Conservation (phyloP, 1,140 invertebrate species). For the Marisa cornuarietis region DNA sequence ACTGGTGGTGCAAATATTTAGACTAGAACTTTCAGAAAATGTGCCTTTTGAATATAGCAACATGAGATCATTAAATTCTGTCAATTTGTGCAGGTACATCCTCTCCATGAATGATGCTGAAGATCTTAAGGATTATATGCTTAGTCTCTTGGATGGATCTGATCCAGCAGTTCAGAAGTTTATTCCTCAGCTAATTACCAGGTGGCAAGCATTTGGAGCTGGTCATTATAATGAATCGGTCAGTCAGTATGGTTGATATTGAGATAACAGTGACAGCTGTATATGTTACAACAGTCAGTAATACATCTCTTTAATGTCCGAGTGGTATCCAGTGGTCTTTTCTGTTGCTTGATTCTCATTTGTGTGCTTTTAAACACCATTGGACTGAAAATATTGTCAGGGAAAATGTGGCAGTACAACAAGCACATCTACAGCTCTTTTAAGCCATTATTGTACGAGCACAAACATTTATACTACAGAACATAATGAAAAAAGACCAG, state of each 20-base stretch:
- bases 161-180: slow-evolving; percentile 56
- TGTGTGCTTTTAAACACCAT: no score
- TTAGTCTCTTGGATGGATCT: slow-evolving; percentile 58
- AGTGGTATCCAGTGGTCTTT: no score
- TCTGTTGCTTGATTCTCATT: no score
- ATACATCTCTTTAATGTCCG: no score
- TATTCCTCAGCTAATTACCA: slow-evolving; percentile 59
- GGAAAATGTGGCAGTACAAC: neutral
- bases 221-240: neutral
- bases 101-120: slow-evolving; percentile 58
- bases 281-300: no score
- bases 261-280: no score
- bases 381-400: neutral
- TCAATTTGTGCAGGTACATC: slow-evolving; percentile 59
- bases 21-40: neutral
- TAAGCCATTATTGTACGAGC: neutral
- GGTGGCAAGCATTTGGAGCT: slow-evolving; percentile 17
- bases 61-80: neutral
- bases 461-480: neutral
- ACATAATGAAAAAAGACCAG: neutral
- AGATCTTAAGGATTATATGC: slow-evolving; percentile 65
- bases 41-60: neutral
- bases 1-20: neutral
- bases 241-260: neutral
- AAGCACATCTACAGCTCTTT: no score